Evolutionary conservation across 2,888 invertebrate species (phyloP), one percentile per base, ranked within the genome.

Genomic region (Hemicrepidius hirtus): DNA sequence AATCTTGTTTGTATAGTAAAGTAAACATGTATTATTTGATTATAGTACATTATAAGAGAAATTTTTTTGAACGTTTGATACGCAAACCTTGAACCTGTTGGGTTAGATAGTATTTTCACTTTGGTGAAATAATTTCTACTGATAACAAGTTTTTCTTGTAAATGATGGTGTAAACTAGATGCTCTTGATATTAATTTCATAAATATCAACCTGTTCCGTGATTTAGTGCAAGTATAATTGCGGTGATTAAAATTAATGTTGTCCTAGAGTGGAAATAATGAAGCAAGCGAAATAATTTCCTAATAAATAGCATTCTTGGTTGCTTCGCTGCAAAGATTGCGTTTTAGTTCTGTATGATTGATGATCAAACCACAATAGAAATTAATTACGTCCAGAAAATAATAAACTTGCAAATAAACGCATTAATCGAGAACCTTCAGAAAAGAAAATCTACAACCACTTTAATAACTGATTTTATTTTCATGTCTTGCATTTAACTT

Each of bases 181-280:
- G 40, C 9, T 46, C 20, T 13, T 6, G 53, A n/a, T 53, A 55
- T 55, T 55, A 32, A 55, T 32, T 32, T 35, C 28, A 50, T 50
- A 50, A 50, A 21, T 50, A 50, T 50, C 24, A 49, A 50, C 50
- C 50, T 24, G 55, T 55, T 55, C 32, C 16, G 32, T 28, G 13
- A 55, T 55, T 55, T 55, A 55, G 32, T 32, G 49, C 49, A 49
- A 10, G 49, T 55, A 32, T 55, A 55, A 55, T 55, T 55, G 32
- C 32, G 13, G 32, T 16, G 32, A 55, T 55, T 55, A 55, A 55
- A 55, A 21, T 35, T 28, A 55, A 55, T 35, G 32, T 16, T 24
- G 50, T 44, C 49, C 12, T 21, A 21, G 49, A 49, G 9, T 20
- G 49, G 12, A 49, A 49, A 49, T 49, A 49, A 20, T 21, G 21